These are phyloP conservation scores for Morpho helenor DNA, from an alignment of 2,888 invertebrate species.

Conservation along the genomic window DNA sequence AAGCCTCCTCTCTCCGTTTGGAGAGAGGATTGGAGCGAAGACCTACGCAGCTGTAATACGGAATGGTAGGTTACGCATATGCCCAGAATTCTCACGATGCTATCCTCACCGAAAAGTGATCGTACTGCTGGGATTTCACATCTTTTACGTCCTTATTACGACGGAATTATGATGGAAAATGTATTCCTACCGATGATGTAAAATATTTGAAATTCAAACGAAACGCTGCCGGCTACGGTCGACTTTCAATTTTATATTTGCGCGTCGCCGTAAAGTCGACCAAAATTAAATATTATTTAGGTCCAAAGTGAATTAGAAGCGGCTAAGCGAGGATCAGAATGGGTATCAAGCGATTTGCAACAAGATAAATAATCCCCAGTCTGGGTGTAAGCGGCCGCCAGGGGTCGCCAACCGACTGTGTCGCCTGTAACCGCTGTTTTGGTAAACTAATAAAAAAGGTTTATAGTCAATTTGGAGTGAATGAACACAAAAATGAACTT, in stretches of 20 bases:
- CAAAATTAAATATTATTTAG: constrained; percentile 8
- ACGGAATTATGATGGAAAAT: background rate
- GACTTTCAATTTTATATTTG: background rate
- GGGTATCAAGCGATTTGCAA: constrained; percentile 22
- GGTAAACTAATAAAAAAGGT: constrained; percentile 26
- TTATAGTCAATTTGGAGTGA: constrained; percentile 18
- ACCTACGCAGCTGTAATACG: too few relatives aligned
- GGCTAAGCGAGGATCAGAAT: constrained; percentile 8
- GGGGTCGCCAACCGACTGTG: constrained; percentile 20
- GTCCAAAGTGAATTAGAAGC: constrained; percentile 10
- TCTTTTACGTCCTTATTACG: constrained; percentile 8
- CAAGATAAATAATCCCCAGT: constrained; percentile 24
- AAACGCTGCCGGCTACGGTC: background rate
- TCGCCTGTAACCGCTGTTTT: constrained; percentile 20
- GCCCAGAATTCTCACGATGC: too few relatives aligned
- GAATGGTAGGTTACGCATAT: too few relatives aligned
- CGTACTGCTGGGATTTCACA: too few relatives aligned
- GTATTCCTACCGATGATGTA: constrained; percentile 1
- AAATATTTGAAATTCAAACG: background rate
- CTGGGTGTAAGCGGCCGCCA: constrained; percentile 16
- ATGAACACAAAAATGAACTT: constrained; percentile 21
- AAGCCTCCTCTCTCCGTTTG: too few relatives aligned
- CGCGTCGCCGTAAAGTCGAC: constrained; percentile 11
- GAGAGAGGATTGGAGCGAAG: too few relatives aligned
- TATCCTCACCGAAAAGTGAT: too few relatives aligned